Conservation (phyloP, 2,797 vertebrate species). For the Cyclura pinguis region DNA sequence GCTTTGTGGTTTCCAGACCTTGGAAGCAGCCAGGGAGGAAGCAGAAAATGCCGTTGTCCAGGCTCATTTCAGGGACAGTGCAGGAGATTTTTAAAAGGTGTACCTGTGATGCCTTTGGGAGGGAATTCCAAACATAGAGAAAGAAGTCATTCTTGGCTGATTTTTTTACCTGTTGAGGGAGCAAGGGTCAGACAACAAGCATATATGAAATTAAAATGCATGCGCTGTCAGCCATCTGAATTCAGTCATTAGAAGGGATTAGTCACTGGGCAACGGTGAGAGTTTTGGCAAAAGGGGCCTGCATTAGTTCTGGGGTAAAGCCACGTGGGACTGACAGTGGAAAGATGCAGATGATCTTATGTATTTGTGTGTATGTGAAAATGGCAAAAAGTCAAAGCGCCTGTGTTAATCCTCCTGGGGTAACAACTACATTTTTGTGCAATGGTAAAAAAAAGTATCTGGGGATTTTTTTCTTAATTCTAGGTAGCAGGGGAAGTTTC, state of each 20-base stretch:
- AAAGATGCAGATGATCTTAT: accelerated
- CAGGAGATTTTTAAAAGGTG: no score
- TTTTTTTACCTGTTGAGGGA: background rate
- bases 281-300: background rate
- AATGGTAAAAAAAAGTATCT: no score
- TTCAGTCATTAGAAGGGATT: background rate
- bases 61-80: no score
- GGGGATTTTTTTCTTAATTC: background rate
- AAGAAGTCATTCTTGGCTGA: background rate
- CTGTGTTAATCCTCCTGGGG: background rate
- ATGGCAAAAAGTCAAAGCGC: background rate
- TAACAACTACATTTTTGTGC: no score
- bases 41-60: no score
- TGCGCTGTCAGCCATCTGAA: background rate
- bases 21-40: no score
- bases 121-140: no score
- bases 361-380: background rate
- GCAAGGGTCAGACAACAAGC: background rate
- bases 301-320: background rate
- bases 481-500: background rate
- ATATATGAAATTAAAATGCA: no score
- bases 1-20: no score
- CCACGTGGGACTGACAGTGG: no score
- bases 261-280: background rate
- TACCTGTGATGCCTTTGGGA: no score